These are phyloP conservation scores for Sorex araneus DNA, from an alignment of 2,113 vertebrate species.

Conservation along the genomic window DNA sequence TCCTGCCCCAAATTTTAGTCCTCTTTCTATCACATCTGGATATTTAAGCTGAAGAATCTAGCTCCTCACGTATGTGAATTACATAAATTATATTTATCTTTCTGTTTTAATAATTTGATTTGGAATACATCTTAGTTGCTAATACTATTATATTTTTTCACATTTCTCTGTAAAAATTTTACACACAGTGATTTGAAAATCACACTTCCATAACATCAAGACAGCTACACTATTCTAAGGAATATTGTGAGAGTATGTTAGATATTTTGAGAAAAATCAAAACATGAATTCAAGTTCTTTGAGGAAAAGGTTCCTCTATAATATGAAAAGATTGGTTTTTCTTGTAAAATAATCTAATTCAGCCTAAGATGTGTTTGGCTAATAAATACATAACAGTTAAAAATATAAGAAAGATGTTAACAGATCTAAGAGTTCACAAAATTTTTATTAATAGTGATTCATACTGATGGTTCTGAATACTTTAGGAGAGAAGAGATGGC, in stretches of 20 bases:
- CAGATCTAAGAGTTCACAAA: background rate
- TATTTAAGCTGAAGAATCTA: conserved; percentile 23
- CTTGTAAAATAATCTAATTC: conserved; percentile 39
- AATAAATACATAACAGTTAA: background rate
- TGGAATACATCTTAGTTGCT: background rate
- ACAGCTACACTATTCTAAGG: background rate
- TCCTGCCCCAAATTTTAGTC: background rate
- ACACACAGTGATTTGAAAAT: conserved; percentile 51
- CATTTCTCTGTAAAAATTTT: background rate
- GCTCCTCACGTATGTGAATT: background rate
- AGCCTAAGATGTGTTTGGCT: background rate
- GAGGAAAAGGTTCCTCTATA: background rate
- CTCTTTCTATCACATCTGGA: background rate
- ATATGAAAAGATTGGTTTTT: conserved; percentile 14
- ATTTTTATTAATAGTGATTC: background rate
- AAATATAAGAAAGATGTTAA: background rate
- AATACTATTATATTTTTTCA: background rate
- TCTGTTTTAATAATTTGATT: conserved; percentile 7
- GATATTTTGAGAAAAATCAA: conserved; percentile 17
- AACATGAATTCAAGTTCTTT: conserved; percentile 4
- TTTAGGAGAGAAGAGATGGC: background rate
- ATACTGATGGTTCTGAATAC: too few relatives aligned
- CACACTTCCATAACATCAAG: background rate
- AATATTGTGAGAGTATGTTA: background rate
- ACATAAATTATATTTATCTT: conserved; percentile 32